Percentiles rank a stretch among this genome's conserved stretches.
Conservation (phyloP, 2,888 invertebrate genomes). For the Macrophya annulata region DNA sequence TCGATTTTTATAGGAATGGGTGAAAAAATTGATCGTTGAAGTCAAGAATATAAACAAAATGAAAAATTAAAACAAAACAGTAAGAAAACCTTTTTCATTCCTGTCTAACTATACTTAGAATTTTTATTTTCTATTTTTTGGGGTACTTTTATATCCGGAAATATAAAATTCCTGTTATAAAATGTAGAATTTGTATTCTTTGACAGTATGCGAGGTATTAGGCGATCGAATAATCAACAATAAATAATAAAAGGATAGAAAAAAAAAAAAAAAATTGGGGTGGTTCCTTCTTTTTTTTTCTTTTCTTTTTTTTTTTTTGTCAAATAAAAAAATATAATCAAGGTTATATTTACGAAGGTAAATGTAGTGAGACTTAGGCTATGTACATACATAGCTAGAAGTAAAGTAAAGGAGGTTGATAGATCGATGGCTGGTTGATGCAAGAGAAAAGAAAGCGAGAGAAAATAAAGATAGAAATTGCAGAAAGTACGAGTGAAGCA, state of each 20-base stretch:
- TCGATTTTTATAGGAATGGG: background rate
- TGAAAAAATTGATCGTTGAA: background rate
- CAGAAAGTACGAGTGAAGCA: conserved; percentile 41
- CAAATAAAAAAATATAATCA: conserved; percentile 31
- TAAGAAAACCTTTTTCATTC: background rate
- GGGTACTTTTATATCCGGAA: too few relatives aligned
- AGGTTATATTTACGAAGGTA: background rate
- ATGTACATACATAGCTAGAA: background rate
- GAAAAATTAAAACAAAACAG: background rate
- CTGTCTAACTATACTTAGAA: too few relatives aligned
- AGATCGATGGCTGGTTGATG: conserved; percentile 30
- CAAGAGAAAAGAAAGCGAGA: background rate
- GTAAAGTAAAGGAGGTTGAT: conserved; percentile 42
- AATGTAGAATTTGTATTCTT: too few relatives aligned
- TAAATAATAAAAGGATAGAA: background rate
- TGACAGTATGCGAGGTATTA: too few relatives aligned
- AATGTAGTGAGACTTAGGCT: background rate
- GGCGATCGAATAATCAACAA: conserved; percentile 33
- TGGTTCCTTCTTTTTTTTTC: too few relatives aligned
- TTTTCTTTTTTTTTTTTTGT: background rate
- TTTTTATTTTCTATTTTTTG: too few relatives aligned
- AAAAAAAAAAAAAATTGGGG: too few relatives aligned
- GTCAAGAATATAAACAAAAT: too few relatives aligned
- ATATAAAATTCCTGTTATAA: too few relatives aligned
- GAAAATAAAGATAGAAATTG: background rate